Evolutionary conservation across 1,140 invertebrate species (phyloP).

Genomic region (Chrysopa pallens): DNA sequence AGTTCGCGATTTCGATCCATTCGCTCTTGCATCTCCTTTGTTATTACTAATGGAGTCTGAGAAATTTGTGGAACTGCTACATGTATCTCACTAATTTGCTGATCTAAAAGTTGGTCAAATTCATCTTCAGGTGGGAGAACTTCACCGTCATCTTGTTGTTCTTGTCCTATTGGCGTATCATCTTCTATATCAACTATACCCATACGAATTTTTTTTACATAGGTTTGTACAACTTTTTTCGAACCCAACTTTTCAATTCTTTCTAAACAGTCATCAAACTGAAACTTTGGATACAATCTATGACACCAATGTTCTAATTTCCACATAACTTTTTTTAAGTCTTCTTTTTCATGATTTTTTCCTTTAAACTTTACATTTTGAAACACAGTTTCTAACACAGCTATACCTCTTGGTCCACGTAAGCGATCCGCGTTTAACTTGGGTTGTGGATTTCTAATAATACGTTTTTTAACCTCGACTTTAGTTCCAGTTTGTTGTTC

Average conservation of each 20-base stretch:
- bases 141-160: neutral
- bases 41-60: too few relatives aligned
- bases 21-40: too few relatives aligned
- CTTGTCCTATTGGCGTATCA: neutral
- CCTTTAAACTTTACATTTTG: constrained; percentile 70
- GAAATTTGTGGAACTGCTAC: too few relatives aligned
- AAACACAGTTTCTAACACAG: constrained; percentile 58
- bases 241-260: constrained; percentile 63
- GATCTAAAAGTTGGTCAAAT: neutral
- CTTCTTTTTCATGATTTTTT: constrained; percentile 62
- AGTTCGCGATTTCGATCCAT: too few relatives aligned
- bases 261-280: constrained; percentile 70
- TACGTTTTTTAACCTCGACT: constrained; percentile 29
- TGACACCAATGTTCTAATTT: constrained; percentile 85
- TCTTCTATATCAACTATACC: neutral
- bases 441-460: constrained; percentile 46
- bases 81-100: neutral
- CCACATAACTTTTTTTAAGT: constrained; percentile 63
- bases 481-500: constrained; percentile 9
- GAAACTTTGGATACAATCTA: constrained; percentile 69
- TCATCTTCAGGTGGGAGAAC: neutral
- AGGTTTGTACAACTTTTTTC: constrained; percentile 30
- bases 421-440: constrained; percentile 52
- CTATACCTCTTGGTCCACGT: constrained; percentile 57
- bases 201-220: neutral